phyloP scores from a whole-genome alignment of 2,797 vertebrate species.

The Acanthurus leucopareius region DNA sequence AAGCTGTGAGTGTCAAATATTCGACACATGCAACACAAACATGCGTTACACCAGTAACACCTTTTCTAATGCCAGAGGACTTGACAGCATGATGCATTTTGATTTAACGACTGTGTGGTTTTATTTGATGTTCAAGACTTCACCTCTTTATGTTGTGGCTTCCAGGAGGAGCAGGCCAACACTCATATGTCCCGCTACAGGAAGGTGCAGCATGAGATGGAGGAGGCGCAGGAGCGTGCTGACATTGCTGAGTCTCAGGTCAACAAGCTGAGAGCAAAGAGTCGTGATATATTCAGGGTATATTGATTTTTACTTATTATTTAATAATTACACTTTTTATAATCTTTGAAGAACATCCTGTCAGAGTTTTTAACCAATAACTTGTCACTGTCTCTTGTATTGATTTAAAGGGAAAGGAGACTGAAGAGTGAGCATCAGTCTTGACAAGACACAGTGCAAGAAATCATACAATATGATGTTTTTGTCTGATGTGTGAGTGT shows the following conservation, averaged over 20 bases:
- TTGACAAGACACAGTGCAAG: conserved; percentile 43
- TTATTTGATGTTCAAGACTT: neutral
- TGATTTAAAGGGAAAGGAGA: conserved; percentile 76
- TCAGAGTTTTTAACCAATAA: neutral
- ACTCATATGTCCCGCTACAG: conserved; percentile 90
- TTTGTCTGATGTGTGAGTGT: conserved; percentile 56
- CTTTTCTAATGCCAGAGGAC: conserved; percentile 16
- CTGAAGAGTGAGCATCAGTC: conserved; percentile 71
- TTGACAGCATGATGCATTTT: conserved; percentile 22
- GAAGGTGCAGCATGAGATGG: conserved; percentile 92
- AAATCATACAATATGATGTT: conserved; percentile 81
- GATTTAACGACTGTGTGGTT: neutral
- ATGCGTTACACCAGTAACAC: conserved; percentile 24
- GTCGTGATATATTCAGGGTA: conserved; percentile 87
- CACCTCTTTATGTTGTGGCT: conserved; percentile 2
- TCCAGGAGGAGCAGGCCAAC: conserved; percentile 91
- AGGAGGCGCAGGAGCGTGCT: conserved; percentile 92
- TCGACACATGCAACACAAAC: conserved; percentile 14
- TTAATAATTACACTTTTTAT: neutral
- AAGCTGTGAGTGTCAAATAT: conserved; percentile 83
- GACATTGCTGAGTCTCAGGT: conserved; percentile 93
- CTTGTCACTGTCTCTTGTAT: conserved; percentile 23
- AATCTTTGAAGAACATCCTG: neutral
- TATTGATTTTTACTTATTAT: neutral
- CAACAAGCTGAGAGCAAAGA: conserved; percentile 92